Evolutionary conservation across 2,113 vertebrate species (phyloP).

Genomic region (Erinaceus europaeus): DNA sequence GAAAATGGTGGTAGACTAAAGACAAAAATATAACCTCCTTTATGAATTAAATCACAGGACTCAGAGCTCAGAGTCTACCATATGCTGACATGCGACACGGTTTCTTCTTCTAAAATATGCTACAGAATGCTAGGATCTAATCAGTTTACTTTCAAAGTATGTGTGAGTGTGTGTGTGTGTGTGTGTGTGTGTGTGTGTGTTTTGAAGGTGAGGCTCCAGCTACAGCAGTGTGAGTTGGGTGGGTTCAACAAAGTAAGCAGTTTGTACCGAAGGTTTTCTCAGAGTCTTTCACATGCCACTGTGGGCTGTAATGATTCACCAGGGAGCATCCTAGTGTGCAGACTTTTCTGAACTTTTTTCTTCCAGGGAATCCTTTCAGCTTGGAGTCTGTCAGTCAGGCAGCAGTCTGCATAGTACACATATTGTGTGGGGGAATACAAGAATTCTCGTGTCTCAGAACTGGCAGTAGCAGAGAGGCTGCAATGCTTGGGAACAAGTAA

Average conservation of each 20-base stretch:
- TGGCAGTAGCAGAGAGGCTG: not conserved
- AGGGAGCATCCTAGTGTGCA: not conserved
- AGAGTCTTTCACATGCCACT: not conserved
- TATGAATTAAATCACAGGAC: not conserved
- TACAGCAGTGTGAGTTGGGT: not conserved
- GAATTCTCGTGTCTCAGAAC: no score
- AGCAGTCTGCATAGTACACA: no score
- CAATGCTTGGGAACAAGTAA: not conserved
- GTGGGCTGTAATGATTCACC: not conserved
- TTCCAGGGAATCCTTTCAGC: not conserved
- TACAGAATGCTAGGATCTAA: not conserved
- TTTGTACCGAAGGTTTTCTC: not conserved
- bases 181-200: not conserved
- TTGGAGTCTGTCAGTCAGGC: not conserved
- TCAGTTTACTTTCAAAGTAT: not conserved
- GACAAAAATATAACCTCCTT: no score
- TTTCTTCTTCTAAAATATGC: not conserved
- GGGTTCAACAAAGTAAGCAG: not conserved
- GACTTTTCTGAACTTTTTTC: not conserved
- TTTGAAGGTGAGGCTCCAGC: not conserved
- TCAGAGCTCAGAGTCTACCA: not conserved
- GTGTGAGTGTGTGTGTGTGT: no score
- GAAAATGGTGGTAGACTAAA: not conserved
- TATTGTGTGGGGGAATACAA: no score
- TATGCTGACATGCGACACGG: not conserved